phyloP scores from a whole-genome alignment of 2,113 vertebrate species.

The Coptodon rendalli region DNA sequence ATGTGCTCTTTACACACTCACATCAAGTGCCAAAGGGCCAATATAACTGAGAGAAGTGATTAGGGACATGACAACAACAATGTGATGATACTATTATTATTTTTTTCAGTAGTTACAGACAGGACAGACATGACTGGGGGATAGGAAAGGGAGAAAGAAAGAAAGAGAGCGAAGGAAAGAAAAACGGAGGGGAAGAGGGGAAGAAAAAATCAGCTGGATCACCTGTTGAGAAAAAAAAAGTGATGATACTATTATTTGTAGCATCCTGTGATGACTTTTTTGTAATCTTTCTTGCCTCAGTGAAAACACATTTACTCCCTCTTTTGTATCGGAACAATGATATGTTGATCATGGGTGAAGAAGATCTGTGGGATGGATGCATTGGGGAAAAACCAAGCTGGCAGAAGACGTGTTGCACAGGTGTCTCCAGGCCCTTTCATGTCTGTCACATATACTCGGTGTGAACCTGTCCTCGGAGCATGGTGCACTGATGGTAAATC shows the following conservation, averaged over 20 bases:
- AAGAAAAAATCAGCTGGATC: no score
- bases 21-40: neutral
- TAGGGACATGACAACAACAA: accelerated
- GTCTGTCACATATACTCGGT: accelerated
- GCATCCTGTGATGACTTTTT: neutral
- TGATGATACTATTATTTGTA: neutral
- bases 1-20: neutral
- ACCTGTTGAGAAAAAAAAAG: no score
- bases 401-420: neutral
- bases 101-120: no score
- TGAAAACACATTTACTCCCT: neutral
- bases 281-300: neutral
- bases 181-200: no score
- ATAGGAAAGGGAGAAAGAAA: no score
- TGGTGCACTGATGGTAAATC: neutral
- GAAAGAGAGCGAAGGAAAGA: no score
- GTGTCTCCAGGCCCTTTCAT: neutral
- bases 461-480: accelerated
- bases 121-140: no score
- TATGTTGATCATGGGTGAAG: neutral
- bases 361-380: neutral
- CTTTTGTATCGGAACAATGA: neutral
- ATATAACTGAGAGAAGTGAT: neutral
- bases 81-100: neutral
- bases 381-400: neutral